Conservation (phyloP, 2,888 invertebrate genomes). For the Coremacera marginata region DNA sequence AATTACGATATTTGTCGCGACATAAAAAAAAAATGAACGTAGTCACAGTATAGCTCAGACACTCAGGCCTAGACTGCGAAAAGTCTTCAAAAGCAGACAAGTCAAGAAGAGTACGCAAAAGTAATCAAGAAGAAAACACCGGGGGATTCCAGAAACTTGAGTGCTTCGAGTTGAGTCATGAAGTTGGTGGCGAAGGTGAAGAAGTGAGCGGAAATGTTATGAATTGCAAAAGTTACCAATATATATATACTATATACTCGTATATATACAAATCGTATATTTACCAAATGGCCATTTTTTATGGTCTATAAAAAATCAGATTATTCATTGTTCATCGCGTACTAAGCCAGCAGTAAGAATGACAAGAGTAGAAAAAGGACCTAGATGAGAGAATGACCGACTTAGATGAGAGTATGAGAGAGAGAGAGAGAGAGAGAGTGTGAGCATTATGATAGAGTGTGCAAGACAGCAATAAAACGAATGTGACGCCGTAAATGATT, state of each 20-base stretch:
- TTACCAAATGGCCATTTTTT: background rate
- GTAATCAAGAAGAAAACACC: background rate
- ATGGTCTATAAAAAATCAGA: background rate
- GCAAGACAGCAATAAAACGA: no score
- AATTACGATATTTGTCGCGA: conserved; percentile 20
- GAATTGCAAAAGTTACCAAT: background rate
- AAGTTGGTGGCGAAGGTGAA: no score
- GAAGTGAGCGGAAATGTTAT: no score
- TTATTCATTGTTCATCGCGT: background rate
- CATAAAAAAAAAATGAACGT: background rate
- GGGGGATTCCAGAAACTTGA: no score
- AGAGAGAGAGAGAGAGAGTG: background rate
- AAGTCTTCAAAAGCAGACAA: background rate
- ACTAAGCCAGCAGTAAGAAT: background rate
- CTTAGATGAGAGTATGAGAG: background rate
- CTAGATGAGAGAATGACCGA: no score
- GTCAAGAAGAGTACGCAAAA: background rate
- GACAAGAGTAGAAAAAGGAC: background rate
- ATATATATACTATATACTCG: background rate
- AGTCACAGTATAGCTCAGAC: background rate
- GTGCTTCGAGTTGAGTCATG: no score
- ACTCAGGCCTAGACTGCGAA: background rate
- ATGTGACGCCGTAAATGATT: background rate
- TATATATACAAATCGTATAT: background rate
- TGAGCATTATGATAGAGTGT: background rate